Evolutionary conservation across 2,113 vertebrate genomes (phyloP).

Genomic region (Menidia beryllina): DNA sequence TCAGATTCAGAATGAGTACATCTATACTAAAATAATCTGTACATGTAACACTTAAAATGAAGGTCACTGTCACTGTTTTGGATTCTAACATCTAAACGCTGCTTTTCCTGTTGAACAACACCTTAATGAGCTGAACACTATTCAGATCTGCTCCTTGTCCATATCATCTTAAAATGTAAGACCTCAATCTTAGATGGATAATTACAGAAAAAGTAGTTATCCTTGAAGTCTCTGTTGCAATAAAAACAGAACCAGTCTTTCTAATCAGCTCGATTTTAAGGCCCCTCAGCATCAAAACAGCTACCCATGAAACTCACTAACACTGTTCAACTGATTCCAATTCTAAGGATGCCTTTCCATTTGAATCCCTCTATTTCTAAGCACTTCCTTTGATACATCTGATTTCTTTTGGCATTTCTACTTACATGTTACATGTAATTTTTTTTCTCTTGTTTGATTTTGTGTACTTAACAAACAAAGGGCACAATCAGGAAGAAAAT

Average conservation of each 20-base stretch:
- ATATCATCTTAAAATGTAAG: not conserved
- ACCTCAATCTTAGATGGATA: conserved; percentile 14
- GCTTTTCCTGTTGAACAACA: no score
- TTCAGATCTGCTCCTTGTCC: not conserved
- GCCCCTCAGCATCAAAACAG: conserved; percentile 32
- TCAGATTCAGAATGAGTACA: no score
- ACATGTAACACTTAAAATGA: no score
- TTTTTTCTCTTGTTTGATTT: not conserved
- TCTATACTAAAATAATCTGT: no score
- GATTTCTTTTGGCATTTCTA: conserved; percentile 18
- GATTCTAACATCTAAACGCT: not conserved
- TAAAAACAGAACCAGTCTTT: conserved; percentile 27
- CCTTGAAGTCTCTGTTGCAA: conserved; percentile 19
- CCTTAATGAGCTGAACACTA: no score
- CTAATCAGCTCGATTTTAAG: conserved; percentile 43
- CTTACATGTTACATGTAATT: not conserved
- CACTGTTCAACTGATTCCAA: conserved; percentile 38
- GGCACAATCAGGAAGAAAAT: no score
- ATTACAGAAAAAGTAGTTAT: conserved; percentile 10
- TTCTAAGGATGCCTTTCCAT: conserved; percentile 19
- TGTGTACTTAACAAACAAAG: not conserved
- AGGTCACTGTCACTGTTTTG: no score
- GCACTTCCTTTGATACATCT: conserved; percentile 43
- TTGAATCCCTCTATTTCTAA: conserved; percentile 54
- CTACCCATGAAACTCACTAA: conserved; percentile 46